These are phyloP conservation scores for Cephus runcator DNA, from an alignment of 2,888 invertebrate genomes.

Conservation along the genomic window DNA sequence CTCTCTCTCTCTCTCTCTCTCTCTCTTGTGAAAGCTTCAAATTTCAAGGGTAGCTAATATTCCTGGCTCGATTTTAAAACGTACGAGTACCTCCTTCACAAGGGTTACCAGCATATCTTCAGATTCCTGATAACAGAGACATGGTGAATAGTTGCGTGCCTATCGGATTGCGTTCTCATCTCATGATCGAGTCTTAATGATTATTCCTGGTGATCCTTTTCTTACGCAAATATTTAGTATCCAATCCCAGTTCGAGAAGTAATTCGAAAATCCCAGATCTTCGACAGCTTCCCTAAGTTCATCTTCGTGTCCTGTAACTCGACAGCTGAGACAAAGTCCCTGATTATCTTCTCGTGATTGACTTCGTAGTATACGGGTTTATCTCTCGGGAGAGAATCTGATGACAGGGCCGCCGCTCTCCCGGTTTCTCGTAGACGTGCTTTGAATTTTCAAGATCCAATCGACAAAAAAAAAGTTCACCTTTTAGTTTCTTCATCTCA, in stretches of 20 bases:
- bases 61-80: too few species aligned
- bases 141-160: too few species aligned
- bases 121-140: too few species aligned
- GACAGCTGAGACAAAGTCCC: constrained; percentile 23
- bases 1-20: too few species aligned
- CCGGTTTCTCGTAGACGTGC: background rate
- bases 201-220: background rate
- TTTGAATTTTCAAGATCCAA: background rate
- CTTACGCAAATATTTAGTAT: background rate
- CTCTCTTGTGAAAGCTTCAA: too few species aligned
- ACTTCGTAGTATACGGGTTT: constrained; percentile 34
- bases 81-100: too few species aligned
- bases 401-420: background rate
- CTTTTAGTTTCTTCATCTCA: background rate
- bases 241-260: constrained; percentile 10
- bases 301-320: constrained; percentile 12
- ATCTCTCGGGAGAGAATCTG: constrained; percentile 7
- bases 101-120: too few species aligned
- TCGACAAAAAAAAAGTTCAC: background rate
- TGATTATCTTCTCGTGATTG: constrained; percentile 41
- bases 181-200: too few species aligned
- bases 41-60: too few species aligned
- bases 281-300: constrained; percentile 9
- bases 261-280: constrained; percentile 17
- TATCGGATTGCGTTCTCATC: background rate